Evolutionary conservation across 2,888 invertebrate genomes (phyloP).

Genomic region (Caenorhabditis sp.): DNA sequence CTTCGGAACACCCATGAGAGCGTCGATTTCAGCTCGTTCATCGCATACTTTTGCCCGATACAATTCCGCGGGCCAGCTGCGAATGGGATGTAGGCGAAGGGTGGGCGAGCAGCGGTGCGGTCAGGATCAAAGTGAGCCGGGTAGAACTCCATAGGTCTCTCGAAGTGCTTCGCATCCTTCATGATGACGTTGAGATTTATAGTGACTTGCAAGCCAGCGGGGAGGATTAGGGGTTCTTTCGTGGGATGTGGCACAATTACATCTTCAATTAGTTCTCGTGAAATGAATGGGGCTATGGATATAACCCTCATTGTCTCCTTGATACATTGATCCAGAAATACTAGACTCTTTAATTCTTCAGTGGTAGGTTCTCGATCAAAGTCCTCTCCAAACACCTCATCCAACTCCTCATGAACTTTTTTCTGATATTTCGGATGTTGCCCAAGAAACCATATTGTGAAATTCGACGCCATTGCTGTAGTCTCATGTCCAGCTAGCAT

Average conservation of each 20-base stretch:
- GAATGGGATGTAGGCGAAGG: conserved; percentile 67
- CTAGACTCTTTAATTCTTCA: conserved; percentile 63
- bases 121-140: conserved; percentile 73
- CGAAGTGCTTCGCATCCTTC: conserved; percentile 60
- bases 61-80: conserved; percentile 68
- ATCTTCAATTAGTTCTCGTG: conserved; percentile 46
- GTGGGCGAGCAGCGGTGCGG: conserved; percentile 56
- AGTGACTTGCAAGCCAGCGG: conserved; percentile 68
- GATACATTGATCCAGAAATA: conserved; percentile 67
- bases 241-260: conserved; percentile 38
- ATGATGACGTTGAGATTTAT: conserved; percentile 69
- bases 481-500: conserved; percentile 74
- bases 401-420: conserved; percentile 50
- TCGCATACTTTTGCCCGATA: conserved; percentile 73
- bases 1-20: conserved; percentile 37
- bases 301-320: conserved; percentile 62
- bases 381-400: conserved; percentile 41
- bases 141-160: conserved; percentile 72
- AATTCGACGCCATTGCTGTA: conserved; percentile 72
- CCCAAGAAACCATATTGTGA: conserved; percentile 72
- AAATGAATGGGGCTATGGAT: conserved; percentile 53
- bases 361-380: conserved; percentile 64
- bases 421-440: conserved; percentile 71
- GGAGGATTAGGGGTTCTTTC: conserved; percentile 48
- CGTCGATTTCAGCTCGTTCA: conserved; percentile 72